Conservation (phyloP, 2,113 vertebrate species). For the Pleuronectes platessa region DNA sequence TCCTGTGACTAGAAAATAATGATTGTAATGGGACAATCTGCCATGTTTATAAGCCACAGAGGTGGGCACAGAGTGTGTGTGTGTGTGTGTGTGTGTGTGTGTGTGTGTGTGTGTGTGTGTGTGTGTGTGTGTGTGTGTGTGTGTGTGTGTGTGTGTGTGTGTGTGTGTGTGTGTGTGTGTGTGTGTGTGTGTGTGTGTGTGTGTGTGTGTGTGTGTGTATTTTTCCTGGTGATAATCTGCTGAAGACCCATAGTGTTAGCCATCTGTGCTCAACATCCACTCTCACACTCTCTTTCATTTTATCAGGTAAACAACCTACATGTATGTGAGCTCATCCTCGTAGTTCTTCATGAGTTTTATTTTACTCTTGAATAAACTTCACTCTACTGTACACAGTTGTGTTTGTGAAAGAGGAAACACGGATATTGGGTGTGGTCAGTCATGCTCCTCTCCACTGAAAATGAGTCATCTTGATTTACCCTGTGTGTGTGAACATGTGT, state of each 20-base stretch:
- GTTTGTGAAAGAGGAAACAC: not conserved
- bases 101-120: slow-evolving; percentile 18
- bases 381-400: not conserved
- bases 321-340: not conserved
- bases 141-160: slow-evolving; percentile 8
- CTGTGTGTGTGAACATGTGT: not conserved
- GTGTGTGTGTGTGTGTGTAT: slow-evolving; percentile 17
- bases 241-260: slow-evolving; percentile 72
- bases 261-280: slow-evolving; percentile 75
- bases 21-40: slow-evolving; percentile 9
- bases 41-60: not conserved
- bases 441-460: slow-evolving; percentile 13
- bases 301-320: slow-evolving; percentile 26
- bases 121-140: slow-evolving; percentile 17
- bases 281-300: slow-evolving; percentile 10
- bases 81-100: slow-evolving; percentile 14
- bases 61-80: not conserved
- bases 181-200: slow-evolving; percentile 8
- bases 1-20: slow-evolving; percentile 8
- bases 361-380: not conserved
- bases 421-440: slow-evolving; percentile 35
- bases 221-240: slow-evolving; percentile 67
- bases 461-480: slow-evolving; percentile 31
- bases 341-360: not conserved
- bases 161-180: slow-evolving; percentile 7